Percentiles rank a stretch among this genome's conserved stretches.
These are phyloP conservation scores for Trissolcus brochymenae DNA, from an alignment of 2,888 invertebrate genomes.

Conservation along the genomic window DNA sequence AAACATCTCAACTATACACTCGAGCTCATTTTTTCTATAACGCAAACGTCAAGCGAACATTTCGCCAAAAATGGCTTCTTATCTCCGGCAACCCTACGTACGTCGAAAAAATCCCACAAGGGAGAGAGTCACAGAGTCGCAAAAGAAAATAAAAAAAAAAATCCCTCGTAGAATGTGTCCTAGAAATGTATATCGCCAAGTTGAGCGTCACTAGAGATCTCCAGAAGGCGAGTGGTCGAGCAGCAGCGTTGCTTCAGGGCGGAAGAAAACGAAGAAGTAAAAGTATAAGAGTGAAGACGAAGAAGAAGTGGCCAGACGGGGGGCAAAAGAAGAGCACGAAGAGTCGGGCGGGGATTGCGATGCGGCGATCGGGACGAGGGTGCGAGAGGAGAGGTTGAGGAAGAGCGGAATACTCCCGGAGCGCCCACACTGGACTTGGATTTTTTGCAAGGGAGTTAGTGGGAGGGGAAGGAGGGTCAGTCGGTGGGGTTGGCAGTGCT, in stretches of 20 bases:
- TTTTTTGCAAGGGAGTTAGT: conserved; percentile 67
- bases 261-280: conserved; percentile 55
- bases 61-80: background rate
- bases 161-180: conserved; percentile 27
- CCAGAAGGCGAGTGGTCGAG: conserved; percentile 53
- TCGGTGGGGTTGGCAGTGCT: conserved; percentile 33
- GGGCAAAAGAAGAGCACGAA: conserved; percentile 6
- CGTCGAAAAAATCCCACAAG: background rate
- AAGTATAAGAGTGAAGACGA: conserved; percentile 10
- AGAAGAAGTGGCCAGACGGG: conserved; percentile 21
- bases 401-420: conserved; percentile 67
- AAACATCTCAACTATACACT: background rate
- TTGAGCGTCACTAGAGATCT: conserved; percentile 62
- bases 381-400: conserved; percentile 66
- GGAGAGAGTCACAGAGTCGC: background rate
- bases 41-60: background rate
- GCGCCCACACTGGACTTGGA: conserved; percentile 73
- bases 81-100: background rate
- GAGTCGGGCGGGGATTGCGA: conserved; percentile 24
- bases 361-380: conserved; percentile 62
- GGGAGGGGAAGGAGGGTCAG: conserved; percentile 62
- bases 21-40: background rate
- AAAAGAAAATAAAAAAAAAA: conserved; percentile 19
- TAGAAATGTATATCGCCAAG: conserved; percentile 42
- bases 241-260: conserved; percentile 32